Percentiles rank a stretch among this genome's conserved stretches.
Conservation (phyloP, 2,888 invertebrate species). For the Pseudanteris insignis region DNA sequence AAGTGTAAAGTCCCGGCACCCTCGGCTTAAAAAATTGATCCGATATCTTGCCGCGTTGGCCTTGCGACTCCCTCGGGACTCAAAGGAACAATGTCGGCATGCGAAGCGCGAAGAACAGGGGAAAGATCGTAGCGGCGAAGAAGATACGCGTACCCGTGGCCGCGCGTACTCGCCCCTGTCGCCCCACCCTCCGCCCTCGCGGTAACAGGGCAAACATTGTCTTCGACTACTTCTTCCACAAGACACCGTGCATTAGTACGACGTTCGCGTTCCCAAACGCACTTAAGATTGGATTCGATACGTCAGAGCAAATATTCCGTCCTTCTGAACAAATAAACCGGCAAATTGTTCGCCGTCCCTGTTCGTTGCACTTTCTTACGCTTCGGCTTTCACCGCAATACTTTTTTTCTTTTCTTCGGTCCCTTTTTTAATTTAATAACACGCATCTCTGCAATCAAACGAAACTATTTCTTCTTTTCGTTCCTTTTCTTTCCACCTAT, state of each 20-base stretch:
- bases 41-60: slow-evolving; percentile 65
- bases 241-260: slow-evolving; percentile 23
- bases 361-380: slow-evolving; percentile 17
- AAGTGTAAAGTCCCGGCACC: slow-evolving; percentile 65
- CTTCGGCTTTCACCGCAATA: slow-evolving; percentile 2
- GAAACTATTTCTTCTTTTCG: background rate
- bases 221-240: slow-evolving; percentile 27
- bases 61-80: slow-evolving; percentile 61
- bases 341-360: slow-evolving; percentile 29
- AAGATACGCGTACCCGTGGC: slow-evolving; percentile 19
- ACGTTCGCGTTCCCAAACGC: slow-evolving; percentile 9
- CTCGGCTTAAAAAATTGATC: slow-evolving; percentile 67
- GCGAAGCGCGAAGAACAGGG: slow-evolving; percentile 53
- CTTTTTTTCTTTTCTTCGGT: no score
- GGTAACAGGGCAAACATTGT: slow-evolving; percentile 33
- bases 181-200: no score
- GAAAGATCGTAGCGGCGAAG: slow-evolving; percentile 39
- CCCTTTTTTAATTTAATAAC: background rate
- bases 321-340: slow-evolving; percentile 18
- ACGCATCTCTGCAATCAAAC: background rate
- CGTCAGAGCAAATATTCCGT: slow-evolving; percentile 27
- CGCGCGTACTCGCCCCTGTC: slow-evolving; percentile 16
- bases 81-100: slow-evolving; percentile 63
- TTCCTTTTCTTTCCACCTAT: no score
- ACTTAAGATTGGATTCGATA: slow-evolving; percentile 32